phyloP scores from a whole-genome alignment of 2,888 invertebrate species.

The Branchipolynoe longqiensis region DNA sequence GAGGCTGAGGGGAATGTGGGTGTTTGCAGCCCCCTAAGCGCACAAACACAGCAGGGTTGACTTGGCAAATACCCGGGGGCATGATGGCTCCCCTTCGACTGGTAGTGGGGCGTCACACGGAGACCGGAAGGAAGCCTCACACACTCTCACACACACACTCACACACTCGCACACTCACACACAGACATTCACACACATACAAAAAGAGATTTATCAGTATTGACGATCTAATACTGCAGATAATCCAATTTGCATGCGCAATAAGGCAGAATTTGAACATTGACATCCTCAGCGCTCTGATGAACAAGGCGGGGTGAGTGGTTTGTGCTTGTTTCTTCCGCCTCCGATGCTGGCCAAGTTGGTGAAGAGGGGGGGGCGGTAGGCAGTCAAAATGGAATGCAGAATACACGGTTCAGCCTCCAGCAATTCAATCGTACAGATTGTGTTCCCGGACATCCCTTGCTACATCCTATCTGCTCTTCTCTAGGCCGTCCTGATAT shows the following conservation, averaged over 20 bases:
- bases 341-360: too few relatives aligned
- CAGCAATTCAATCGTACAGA: not conserved
- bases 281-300: constrained; percentile 19
- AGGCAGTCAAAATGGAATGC: constrained; percentile 29
- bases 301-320: constrained; percentile 15
- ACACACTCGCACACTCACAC: not conserved
- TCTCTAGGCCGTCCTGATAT: not conserved
- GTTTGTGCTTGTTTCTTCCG: too few relatives aligned
- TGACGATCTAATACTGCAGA: constrained; percentile 45
- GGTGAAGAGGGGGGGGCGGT: not conserved
- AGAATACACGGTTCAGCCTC: not conserved
- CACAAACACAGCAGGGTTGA: constrained; percentile 46
- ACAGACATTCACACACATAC: too few relatives aligned
- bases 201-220: constrained; percentile 38
- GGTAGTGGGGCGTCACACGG: too few relatives aligned
- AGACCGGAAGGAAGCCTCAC: too few relatives aligned
- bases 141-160: not conserved
- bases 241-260: constrained; percentile 42
- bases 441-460: too few relatives aligned
- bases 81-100: not conserved
- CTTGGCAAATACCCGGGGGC: constrained; percentile 35
- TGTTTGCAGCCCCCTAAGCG: constrained; percentile 46
- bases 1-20: constrained; percentile 27
- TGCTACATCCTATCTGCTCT: not conserved
- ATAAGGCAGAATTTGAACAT: constrained; percentile 35